Evolutionary conservation across 2,888 invertebrate species (phyloP), one percentile per base, ranked within the genome.

Genomic region (Pristionchus japonicus): DNA sequence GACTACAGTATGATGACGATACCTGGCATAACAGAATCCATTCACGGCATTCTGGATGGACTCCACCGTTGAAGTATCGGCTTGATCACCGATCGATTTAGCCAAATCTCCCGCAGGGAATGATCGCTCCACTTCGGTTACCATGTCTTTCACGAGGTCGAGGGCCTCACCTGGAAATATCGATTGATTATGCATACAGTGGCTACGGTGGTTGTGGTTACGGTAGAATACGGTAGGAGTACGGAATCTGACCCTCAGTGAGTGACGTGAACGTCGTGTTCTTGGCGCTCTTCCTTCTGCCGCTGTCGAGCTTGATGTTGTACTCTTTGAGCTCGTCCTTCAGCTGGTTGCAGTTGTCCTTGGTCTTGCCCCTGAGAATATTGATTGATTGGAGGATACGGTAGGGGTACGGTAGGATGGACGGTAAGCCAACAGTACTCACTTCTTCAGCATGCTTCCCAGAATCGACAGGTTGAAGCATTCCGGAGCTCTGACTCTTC

Each of bases 381-480:
- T 52, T 52, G 52, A 52, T 17, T 20, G 20, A 52, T 20, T 3
- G 2, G 23, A 6, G 23, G 52, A 4, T 20, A 52, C 52, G 17
- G 20, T 52, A 15, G 6, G n/a, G 20, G 17, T 52, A 52, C 52
- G 17, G 52, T 20, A 11, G 17, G 17, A 52, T 52, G 3, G 52
- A 52, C 7, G 9, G 9, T 52, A 57, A 13, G 52, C 7, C 23
- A 52, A 52, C 3, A 23, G 52, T 57, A n/a, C 87, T 87, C 77
- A 87, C 87, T 77, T 87, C 37, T 77, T 74, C 11, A 77, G 57
- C 3, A 37, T 20, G 17, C 34, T 27, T 2, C 77, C 87, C 31
- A 87, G 87, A 13, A 87, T 27, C 77, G 87, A 87, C n/a, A 67
- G n/a, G 23, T 87, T 87, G 77, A 87, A 57, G 15, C 11, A 52